These are phyloP conservation scores for Lithophane socia DNA, from an alignment of 2,888 invertebrate species.

Conservation along the genomic window DNA sequence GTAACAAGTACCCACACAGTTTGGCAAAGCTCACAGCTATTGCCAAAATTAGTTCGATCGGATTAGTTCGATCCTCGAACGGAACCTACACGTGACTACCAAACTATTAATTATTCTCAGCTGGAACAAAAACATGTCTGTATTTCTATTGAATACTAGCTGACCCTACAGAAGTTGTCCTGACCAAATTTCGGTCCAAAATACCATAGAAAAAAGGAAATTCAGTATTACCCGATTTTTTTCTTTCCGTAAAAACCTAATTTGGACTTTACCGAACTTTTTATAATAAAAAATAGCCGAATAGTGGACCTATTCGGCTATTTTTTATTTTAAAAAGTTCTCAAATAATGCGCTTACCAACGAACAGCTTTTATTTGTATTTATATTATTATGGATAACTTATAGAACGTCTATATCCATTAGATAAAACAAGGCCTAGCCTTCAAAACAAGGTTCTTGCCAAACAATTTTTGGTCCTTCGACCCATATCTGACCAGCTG, in stretches of 20 bases:
- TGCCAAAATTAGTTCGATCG: slow-evolving; percentile 36
- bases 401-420: not conserved
- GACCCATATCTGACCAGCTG: not conserved
- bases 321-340: not conserved
- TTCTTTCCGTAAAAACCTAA: not conserved
- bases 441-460: not conserved
- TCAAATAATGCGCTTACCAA: not conserved
- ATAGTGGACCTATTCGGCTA: not conserved
- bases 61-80: slow-evolving; percentile 42
- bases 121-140: not conserved
- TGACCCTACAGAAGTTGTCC: not conserved
- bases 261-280: not conserved
- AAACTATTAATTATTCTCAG: not conserved
- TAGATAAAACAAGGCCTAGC: not conserved
- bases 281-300: not conserved
- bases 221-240: not conserved
- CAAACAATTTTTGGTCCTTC: not conserved
- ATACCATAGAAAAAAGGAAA: not conserved
- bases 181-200: not conserved
- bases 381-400: not conserved
- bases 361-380: not conserved
- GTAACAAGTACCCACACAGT: slow-evolving; percentile 40
- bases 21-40: slow-evolving; percentile 45
- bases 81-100: slow-evolving; percentile 2
- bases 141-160: not conserved